Base-by-base conservation (phyloP, 2,113 vertebrate genomes). In the Corapipo altera region DNA sequence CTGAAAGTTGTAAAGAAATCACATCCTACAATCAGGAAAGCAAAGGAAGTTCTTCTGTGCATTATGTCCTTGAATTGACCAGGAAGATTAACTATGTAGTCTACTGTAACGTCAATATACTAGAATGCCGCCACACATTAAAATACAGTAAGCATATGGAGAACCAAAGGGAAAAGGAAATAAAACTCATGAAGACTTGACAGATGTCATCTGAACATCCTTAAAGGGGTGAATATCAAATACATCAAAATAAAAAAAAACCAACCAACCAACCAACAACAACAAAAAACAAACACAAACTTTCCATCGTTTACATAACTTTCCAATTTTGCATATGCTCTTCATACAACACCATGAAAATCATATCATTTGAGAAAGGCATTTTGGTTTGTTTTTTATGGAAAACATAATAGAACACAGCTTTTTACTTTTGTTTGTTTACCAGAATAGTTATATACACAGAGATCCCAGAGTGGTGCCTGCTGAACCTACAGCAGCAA, bases 141-240 rank as follows among this genome's bases (percentile, higher is more conserved):
- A 73, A 77, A 89, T 48, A 55, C 2, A 74, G 26, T 12, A 39
- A 79, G 61, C 33, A 89, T 66, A 88, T 0, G 6, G 33, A 90
- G 62, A 77, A 78, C n/a, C 22, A 88, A 59, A 64, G 17, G 59
- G 14, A 59, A 62, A 85, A 90, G 20, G 49, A 89, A 88, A 75
- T 27, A 78, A 54, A 57, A 43, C 18, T 76, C 39, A 37, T 2
- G 4, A 69, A 89, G 62, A 52, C 12, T 44, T 57, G 58, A 67
- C 16, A 74, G 88, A 75, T 54, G 20, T 49, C 84, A 90, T 27
- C 37, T 79, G 70, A 73, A 86, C 14, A 28, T 72, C 66, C 69
- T 22, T 62, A 80, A 92, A 97, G 77, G 88, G 62, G 49, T 67
- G 18, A 94, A 76, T 58, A 85, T 84, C 85, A 88, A 97, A 92